These are phyloP conservation scores for Tipula helvola DNA, from an alignment of 2,888 invertebrate genomes.

Conservation along the genomic window DNA sequence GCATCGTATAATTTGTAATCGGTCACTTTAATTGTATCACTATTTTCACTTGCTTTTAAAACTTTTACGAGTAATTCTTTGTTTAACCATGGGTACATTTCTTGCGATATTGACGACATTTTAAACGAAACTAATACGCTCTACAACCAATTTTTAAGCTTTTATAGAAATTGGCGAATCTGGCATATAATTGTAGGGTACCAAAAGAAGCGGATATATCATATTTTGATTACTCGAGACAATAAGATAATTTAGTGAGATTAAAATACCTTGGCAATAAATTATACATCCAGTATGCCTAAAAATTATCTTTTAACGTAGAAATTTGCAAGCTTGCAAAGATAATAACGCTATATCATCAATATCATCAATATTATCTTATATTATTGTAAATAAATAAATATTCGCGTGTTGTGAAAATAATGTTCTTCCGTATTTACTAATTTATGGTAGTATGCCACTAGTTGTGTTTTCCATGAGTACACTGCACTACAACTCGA, in stretches of 20 bases:
- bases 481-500: too few relatives aligned
- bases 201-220: neutral
- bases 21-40: conserved; percentile 21
- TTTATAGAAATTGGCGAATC: neutral
- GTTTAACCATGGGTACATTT: conserved; percentile 22
- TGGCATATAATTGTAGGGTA: neutral
- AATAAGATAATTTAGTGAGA: neutral
- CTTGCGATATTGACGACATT: neutral
- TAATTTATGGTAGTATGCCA: too few relatives aligned
- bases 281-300: too few relatives aligned
- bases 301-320: too few relatives aligned
- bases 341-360: too few relatives aligned
- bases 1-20: conserved; percentile 21
- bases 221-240: neutral
- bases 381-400: too few relatives aligned
- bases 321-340: too few relatives aligned
- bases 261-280: too few relatives aligned
- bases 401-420: too few relatives aligned
- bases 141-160: neutral
- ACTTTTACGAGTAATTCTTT: conserved; percentile 23
- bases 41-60: conserved; percentile 19
- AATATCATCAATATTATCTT: too few relatives aligned
- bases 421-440: too few relatives aligned
- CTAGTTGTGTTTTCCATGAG: too few relatives aligned
- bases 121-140: neutral